Base-by-base conservation (phyloP, 2,113 vertebrate species). In the Cyrtonyx montezumae region DNA sequence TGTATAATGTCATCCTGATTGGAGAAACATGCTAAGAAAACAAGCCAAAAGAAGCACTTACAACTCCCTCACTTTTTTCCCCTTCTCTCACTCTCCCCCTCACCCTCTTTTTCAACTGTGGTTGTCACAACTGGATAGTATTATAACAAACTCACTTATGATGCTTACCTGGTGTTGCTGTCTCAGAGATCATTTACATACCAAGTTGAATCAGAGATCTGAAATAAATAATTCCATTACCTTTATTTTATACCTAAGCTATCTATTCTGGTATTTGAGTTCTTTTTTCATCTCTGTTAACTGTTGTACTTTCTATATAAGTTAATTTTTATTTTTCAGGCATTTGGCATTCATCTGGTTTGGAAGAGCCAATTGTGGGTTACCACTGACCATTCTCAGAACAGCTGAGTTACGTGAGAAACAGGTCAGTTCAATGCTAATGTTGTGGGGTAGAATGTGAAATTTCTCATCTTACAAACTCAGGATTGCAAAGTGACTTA, bases 1-100 rank as follows among this genome's bases (percentile, higher is more conserved):
- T 59, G n/a, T 45, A 8, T 21, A 30, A 23, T 15, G 36, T 16
- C 11, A 13, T 43, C 56, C 36, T 70, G 42, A 49, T 49, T 22
- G 36, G 30, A 32, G 34, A 58, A 6, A 22, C 19, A 15, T 28
- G 26, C 43, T 21, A 37, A n/a, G 13, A 81, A 76, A 63, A 63
- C 2, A 49, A 59, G 6, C 3, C 11, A 37, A 65, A 70, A 40
- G 19, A 58, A 58, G 8, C 22, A 11, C 3, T 80, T 55, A 20
- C 26, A 68, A 62, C 26, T 58, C 8, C 6, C 36, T 26, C 8
- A 36, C 8, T 36, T 43, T 11, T 23, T 8, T 2, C 6, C 1
- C 25, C 15, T 3, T 3, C 32, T 22, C 22, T n/a, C 17, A 8
- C 28, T 8, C 14, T 2, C 7, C 5, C 3, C 9, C 4, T 16